A percentile compares a stretch with the other conserved stretches of the same genome.
These are phyloP conservation scores for Anastatus disparis DNA, from an alignment of 1,140 invertebrate species.

Conservation along the genomic window DNA sequence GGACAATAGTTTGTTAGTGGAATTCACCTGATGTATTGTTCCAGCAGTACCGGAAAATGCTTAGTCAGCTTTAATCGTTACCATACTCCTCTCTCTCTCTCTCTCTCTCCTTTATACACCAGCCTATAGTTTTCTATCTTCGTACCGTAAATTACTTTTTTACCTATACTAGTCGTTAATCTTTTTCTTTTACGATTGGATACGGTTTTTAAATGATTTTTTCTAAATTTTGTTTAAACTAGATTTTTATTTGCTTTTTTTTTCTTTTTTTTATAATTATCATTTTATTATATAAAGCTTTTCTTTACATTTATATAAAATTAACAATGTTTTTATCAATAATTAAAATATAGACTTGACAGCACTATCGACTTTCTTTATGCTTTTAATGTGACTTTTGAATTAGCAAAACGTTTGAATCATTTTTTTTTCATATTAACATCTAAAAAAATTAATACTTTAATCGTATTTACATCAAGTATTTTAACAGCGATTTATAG, in stretches of 20 bases:
- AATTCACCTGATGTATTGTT: slow-evolving; percentile 66
- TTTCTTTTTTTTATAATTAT: slow-evolving; percentile 12
- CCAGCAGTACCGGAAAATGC: slow-evolving; percentile 54
- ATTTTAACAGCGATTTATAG: too few relatives aligned
- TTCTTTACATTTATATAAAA: slow-evolving; percentile 22
- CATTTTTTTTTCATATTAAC: neutral
- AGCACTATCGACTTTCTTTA: too few relatives aligned
- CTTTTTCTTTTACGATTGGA: neutral
- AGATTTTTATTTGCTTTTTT: slow-evolving; percentile 5
- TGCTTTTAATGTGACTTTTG: too few relatives aligned
- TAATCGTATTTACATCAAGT: neutral
- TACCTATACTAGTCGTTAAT: slow-evolving; percentile 19
- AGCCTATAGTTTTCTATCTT: neutral
- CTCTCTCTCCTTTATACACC: too few relatives aligned
- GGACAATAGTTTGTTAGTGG: slow-evolving; percentile 67
- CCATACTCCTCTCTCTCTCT: slow-evolving; percentile 3
- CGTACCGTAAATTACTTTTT: slow-evolving; percentile 33
- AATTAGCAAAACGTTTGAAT: too few relatives aligned
- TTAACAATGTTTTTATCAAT: slow-evolving; percentile 23
- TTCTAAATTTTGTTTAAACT: neutral
- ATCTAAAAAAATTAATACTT: slow-evolving; percentile 8
- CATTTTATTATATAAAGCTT: slow-evolving; percentile 8
- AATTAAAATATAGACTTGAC: too few relatives aligned
- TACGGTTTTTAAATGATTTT: slow-evolving; percentile 10
- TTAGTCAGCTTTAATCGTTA: slow-evolving; percentile 55